phyloP scores from a whole-genome alignment of 2,113 vertebrate species.

The Pterocles orientalis region DNA sequence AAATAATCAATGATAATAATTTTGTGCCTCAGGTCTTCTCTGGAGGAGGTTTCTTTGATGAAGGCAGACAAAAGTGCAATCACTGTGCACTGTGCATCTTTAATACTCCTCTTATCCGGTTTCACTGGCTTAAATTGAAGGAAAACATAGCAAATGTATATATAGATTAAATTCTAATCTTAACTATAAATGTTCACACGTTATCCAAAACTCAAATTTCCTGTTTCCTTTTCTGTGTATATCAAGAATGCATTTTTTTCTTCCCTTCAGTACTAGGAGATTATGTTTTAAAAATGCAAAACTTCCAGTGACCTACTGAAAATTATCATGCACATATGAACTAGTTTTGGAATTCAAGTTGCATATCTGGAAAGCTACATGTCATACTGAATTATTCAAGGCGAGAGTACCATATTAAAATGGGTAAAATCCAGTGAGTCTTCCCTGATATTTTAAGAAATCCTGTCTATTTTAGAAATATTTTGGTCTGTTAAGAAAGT shows the following conservation, averaged over 20 bases:
- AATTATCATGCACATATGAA: background rate
- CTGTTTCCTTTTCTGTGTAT: background rate
- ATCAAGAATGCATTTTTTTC: background rate
- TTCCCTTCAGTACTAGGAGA: background rate
- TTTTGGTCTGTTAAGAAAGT: background rate
- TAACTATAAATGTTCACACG: background rate
- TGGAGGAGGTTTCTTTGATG: background rate
- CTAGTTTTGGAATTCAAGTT: constrained; percentile 7
- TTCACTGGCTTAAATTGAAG: background rate
- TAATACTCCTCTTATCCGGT: background rate
- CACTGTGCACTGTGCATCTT: background rate
- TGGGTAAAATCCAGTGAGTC: background rate
- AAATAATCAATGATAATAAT: background rate
- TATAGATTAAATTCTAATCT: background rate
- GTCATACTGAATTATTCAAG: constrained; percentile 32
- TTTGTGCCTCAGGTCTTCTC: background rate
- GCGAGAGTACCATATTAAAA: background rate
- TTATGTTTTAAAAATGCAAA: constrained; percentile 35
- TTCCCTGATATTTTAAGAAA: background rate
- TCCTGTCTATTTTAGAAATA: background rate
- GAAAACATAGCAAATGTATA: background rate
- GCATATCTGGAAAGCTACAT: background rate
- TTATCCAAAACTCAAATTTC: background rate
- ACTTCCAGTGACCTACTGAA: background rate
- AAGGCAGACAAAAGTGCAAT: background rate